Evolutionary conservation across 2,113 vertebrate genomes (phyloP).

Genomic region (Nothobranchius kuhntae): DNA sequence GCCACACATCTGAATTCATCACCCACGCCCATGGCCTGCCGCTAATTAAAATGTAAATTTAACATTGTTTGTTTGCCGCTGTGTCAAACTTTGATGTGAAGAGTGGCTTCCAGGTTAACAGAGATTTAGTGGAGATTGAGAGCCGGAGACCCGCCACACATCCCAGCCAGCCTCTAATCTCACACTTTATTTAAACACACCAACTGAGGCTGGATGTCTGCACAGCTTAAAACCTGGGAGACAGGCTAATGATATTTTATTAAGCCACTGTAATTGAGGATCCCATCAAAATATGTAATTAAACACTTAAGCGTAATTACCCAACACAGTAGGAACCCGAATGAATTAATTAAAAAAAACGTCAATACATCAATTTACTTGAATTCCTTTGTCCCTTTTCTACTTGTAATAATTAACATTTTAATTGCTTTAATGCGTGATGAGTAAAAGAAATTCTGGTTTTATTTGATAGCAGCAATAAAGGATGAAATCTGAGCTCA

Average conservation of each 20-base stretch:
- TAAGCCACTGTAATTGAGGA: conserved; percentile 92
- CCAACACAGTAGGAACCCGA: conserved; percentile 86
- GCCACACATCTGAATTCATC: conserved; percentile 78
- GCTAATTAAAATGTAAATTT: conserved; percentile 85
- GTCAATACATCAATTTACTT: conserved; percentile 89
- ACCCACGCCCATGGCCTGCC: conserved; percentile 54
- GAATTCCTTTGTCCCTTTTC: conserved; percentile 84
- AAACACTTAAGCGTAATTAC: conserved; percentile 93
- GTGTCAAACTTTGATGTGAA: conserved; percentile 81
- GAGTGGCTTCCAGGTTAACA: conserved; percentile 79
- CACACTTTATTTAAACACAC: conserved; percentile 80
- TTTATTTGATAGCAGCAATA: conserved; percentile 52
- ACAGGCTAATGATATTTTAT: conserved; percentile 89
- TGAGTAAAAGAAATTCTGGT: conserved; percentile 69
- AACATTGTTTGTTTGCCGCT: conserved; percentile 80
- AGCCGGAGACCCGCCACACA: conserved; percentile 69
- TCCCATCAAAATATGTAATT: conserved; percentile 94
- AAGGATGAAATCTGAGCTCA: conserved; percentile 44
- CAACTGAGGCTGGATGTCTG: conserved; percentile 75
- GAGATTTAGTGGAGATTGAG: conserved; percentile 80
- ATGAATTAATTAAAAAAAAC: conserved; percentile 90
- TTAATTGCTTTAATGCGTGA: conserved; percentile 77
- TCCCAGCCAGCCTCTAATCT: conserved; percentile 70
- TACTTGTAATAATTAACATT: conserved; percentile 81
- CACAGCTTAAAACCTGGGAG: conserved; percentile 84